Conservation (phyloP, 2,797 vertebrate genomes). For the Spinibarbus caldwelli region DNA sequence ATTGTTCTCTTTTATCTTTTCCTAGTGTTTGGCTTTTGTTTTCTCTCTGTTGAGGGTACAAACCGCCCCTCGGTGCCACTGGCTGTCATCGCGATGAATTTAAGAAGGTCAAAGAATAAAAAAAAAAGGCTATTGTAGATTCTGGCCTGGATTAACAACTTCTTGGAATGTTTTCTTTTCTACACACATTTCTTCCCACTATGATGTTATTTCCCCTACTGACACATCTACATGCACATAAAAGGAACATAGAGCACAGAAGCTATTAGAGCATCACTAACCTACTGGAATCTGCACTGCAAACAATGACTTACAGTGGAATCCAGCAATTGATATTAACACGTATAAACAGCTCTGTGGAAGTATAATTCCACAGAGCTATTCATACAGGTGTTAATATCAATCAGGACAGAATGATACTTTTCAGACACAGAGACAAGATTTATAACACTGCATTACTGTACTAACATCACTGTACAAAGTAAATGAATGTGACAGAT, state of each 20-base stretch:
- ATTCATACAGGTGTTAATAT: neutral
- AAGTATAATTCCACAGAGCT: neutral
- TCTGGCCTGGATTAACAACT: neutral
- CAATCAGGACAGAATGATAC: neutral
- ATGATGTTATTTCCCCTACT: neutral
- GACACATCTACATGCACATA: neutral
- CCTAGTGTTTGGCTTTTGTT: neutral
- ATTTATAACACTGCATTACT: neutral
- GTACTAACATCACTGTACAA: neutral
- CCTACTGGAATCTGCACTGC: slow-evolving; percentile 35
- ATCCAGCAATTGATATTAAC: neutral
- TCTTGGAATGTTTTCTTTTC: neutral
- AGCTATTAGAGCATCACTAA: slow-evolving; percentile 32
- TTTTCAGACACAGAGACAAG: neutral
- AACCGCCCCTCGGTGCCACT: neutral
- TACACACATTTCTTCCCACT: neutral
- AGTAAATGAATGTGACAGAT: neutral
- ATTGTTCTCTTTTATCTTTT: neutral
- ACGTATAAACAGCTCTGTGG: too few species aligned
- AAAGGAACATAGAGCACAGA: slow-evolving; percentile 10
- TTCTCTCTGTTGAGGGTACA: neutral
- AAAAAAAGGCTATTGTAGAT: neutral
- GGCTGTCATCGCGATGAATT: neutral
- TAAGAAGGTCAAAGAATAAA: neutral
- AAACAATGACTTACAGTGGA: slow-evolving; percentile 39